These are phyloP conservation scores for Chrysodeixis includens DNA, from an alignment of 2,888 invertebrate genomes.

Conservation along the genomic window DNA sequence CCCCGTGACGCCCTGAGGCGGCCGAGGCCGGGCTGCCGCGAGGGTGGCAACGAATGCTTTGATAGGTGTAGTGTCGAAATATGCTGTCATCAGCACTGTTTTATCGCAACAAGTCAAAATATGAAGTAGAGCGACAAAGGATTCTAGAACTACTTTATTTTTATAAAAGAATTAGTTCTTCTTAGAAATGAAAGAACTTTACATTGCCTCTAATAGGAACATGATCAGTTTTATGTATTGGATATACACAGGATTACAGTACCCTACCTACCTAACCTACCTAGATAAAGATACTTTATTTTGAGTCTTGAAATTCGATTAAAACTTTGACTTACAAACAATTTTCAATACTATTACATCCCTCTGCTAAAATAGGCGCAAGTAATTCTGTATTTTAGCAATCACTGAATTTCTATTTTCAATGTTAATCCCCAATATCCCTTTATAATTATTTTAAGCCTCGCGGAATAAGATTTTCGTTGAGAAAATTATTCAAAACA, in stretches of 20 bases:
- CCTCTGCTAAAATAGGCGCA: not conserved
- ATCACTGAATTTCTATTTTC: not conserved
- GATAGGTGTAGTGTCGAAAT: slow-evolving; percentile 1
- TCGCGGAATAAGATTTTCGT: slow-evolving; percentile 58
- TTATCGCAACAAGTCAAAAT: not conserved
- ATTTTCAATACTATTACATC: not conserved
- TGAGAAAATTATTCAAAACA: slow-evolving; percentile 69
- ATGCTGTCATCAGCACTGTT: not conserved
- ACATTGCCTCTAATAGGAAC: no score
- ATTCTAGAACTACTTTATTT: no score
- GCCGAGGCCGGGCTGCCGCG: not conserved
- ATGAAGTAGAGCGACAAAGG: no score
- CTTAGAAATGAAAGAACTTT: no score
- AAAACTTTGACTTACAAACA: not conserved
- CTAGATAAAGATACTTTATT: no score
- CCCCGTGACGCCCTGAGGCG: not conserved
- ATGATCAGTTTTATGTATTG: no score
- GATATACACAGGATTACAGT: no score
- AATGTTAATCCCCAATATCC: slow-evolving; percentile 29
- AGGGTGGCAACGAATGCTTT: not conserved
- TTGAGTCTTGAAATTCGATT: no score
- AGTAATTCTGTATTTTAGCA: not conserved
- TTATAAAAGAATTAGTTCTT: no score
- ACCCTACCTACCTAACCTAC: no score
- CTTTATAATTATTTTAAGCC: slow-evolving; percentile 45